Evolutionary conservation across 1,140 invertebrate species (phyloP), one percentile per base, ranked within the genome.

Genomic region (Brachionus rubens): DNA sequence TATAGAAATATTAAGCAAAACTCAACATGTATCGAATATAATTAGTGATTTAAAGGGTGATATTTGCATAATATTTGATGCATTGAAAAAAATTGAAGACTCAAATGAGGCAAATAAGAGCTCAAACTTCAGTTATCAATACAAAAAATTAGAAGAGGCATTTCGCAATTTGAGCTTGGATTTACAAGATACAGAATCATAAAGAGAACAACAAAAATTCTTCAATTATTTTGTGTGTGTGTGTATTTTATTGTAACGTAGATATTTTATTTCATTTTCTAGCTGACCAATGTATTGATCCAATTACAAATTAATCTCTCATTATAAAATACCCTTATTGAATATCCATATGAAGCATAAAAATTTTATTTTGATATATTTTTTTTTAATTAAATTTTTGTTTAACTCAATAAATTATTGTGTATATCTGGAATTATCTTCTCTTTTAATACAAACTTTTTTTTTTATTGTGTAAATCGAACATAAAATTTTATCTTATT

Each of bases 1-100:
- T 52, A 90, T 98, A 46, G 92, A 92, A 82, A 90, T 96, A 36
- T 86, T 98, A 26, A 40, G 30, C n/a, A 75, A 75, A 6, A 56
- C 72, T 14, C 72, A 75, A 47, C 48, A 75, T 43, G 72, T 75
- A 21, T 54, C 72, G 21, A 54, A 75, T 46, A 59, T 75, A 24
- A 47, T 75, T 12, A 40, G 30, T 16, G 72, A 75, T 75, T 24
- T 75, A 28, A 75, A 75, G 56, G 72, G 72, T 10, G 72, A 75
- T 30, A 75, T 75, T 33, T 75, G 72, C 30, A 75, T 75, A 19
- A 75, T 75, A 56, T 75, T 75, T 30, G 72, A 75, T 59, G 72
- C 72, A 30, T 12, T 75, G n/a, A 75, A 75, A 59, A 75, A 75
- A 47, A 54, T 75, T 30, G 72, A 75, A 40, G 46, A 72, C 28